phyloP scores from a whole-genome alignment of 2,888 invertebrate species.

The Platerodrilus igneus region DNA sequence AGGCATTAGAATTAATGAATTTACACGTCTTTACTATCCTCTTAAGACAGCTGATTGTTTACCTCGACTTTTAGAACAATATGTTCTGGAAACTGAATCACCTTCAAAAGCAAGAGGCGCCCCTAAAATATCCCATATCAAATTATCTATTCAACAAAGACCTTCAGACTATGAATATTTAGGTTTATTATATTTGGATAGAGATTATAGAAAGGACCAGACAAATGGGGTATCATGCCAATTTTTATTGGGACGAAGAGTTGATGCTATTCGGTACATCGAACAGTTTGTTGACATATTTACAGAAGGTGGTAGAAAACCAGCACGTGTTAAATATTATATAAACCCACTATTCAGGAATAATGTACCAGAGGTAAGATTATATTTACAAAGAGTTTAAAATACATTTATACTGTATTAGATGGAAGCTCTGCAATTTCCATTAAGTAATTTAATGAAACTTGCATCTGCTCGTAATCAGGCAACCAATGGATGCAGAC shows the following conservation, averaged over 20 bases:
- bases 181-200: constrained; percentile 85
- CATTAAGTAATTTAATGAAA: too few species aligned
- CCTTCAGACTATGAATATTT: constrained; percentile 84
- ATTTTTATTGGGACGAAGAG: constrained; percentile 63
- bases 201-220: constrained; percentile 55
- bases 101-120: constrained; percentile 46
- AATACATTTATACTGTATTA: too few species aligned
- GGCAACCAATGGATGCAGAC: too few species aligned
- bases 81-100: constrained; percentile 82
- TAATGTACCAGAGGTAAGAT: too few species aligned
- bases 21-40: constrained; percentile 47
- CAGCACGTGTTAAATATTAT: too few species aligned
- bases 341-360: too few species aligned
- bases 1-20: constrained; percentile 42
- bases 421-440: too few species aligned
- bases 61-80: constrained; percentile 81
- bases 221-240: constrained; percentile 76
- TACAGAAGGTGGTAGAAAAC: constrained; percentile 88
- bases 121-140: constrained; percentile 67
- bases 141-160: constrained; percentile 80
- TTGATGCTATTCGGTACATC: constrained; percentile 76
- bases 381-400: too few species aligned
- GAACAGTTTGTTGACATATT: constrained; percentile 94
- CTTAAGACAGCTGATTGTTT: constrained; percentile 47
- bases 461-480: too few species aligned